These are phyloP conservation scores for Tachysurus fulvidraco DNA, from an alignment of 2,113 vertebrate genomes.

Conservation along the genomic window DNA sequence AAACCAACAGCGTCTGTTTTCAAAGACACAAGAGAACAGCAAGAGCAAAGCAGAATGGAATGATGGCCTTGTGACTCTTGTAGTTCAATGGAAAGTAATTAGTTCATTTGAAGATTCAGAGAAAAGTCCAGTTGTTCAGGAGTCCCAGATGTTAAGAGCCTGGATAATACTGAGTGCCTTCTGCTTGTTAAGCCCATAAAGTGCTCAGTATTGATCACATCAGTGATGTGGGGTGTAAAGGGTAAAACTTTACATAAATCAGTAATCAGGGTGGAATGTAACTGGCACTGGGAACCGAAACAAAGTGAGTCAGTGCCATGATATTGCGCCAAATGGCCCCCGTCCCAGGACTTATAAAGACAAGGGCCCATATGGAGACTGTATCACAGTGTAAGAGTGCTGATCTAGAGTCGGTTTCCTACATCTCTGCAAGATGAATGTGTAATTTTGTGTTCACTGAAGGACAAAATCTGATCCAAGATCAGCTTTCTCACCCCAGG, in stretches of 20 bases:
- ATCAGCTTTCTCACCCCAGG: not conserved
- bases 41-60: slow-evolving; percentile 1
- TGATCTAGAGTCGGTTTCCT: not conserved
- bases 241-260: slow-evolving; percentile 22
- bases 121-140: slow-evolving; percentile 34
- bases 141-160: not conserved
- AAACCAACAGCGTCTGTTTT: not conserved
- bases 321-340: slow-evolving; percentile 30
- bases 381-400: not conserved
- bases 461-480: not conserved
- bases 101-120: slow-evolving; percentile 22
- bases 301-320: slow-evolving; percentile 32
- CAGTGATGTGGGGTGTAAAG: not conserved
- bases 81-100: slow-evolving; percentile 37
- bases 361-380: slow-evolving; percentile 1
- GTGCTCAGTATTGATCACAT: not conserved
- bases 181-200: not conserved
- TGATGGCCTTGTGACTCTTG: slow-evolving; percentile 42
- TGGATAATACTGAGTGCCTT: not conserved
- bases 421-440: not conserved
- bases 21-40: not conserved
- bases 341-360: slow-evolving; percentile 1
- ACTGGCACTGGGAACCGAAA: slow-evolving; percentile 10
- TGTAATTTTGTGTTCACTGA: slow-evolving; percentile 5
- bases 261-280: slow-evolving; percentile 28